These are phyloP conservation scores for Muraenolepis orangiensis DNA, from an alignment of 2,797 vertebrate genomes.

Conservation along the genomic window DNA sequence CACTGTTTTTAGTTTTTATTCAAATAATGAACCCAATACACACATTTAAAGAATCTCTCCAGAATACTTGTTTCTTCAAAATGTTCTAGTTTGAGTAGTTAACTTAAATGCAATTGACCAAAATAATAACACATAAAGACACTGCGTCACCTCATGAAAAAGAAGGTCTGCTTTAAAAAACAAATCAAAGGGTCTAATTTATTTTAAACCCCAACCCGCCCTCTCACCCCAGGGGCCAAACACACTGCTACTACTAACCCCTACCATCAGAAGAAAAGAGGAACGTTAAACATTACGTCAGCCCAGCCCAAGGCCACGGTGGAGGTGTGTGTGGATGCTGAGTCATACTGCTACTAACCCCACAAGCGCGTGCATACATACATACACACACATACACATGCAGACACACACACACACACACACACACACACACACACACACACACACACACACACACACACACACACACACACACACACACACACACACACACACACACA, in stretches of 20 bases:
- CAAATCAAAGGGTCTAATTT: neutral
- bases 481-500: neutral
- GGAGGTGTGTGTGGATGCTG: constrained; percentile 54
- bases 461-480: no score
- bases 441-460: no score
- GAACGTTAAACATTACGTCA: constrained; percentile 75
- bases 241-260: constrained; percentile 22
- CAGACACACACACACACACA: no score
- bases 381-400: neutral
- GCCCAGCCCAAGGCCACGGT: constrained; percentile 51
- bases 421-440: no score
- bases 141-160: neutral
- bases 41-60: neutral
- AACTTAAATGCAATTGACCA: neutral
- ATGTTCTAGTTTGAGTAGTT: neutral
- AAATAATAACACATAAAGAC: neutral
- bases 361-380: no score
- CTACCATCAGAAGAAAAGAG: constrained; percentile 25
- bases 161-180: neutral
- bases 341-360: constrained; percentile 71
- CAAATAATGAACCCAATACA: neutral
- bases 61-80: neutral
- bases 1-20: neutral
- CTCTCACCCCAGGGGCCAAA: constrained; percentile 14
- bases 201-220: neutral